A percentile compares a stretch with the other conserved stretches of the same genome.
These are phyloP conservation scores for Suncus etruscus DNA, from an alignment of 2,113 vertebrate species.

Conservation along the genomic window DNA sequence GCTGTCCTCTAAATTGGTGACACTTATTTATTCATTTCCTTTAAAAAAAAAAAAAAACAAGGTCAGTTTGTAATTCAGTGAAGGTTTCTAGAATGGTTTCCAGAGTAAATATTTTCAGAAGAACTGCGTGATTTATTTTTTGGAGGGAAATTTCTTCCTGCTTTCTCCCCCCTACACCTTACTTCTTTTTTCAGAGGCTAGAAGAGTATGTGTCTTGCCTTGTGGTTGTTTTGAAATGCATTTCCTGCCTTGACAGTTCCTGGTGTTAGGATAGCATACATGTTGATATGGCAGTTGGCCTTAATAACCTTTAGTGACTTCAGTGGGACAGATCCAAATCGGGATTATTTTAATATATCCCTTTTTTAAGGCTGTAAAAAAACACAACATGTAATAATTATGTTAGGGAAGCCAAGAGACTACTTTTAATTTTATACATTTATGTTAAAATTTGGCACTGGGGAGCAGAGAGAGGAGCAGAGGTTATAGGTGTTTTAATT, in stretches of 20 bases:
- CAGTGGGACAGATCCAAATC: conserved; percentile 92
- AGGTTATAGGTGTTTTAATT: conserved; percentile 66
- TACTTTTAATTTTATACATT: conserved; percentile 92
- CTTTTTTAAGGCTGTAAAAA: conserved; percentile 93
- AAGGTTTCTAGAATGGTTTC: conserved; percentile 51
- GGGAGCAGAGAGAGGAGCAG: conserved; percentile 63
- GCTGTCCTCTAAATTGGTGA: conserved; percentile 67
- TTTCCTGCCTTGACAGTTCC: conserved; percentile 91
- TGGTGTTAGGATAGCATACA: conserved; percentile 89
- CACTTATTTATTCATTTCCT: conserved; percentile 82
- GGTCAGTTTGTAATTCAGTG: conserved; percentile 63
- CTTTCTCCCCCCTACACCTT: neutral
- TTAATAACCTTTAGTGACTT: conserved; percentile 97
- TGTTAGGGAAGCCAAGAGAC: conserved; percentile 89
- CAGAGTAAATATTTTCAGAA: conserved; percentile 51
- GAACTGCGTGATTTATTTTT: neutral
- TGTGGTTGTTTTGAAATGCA: conserved; percentile 70
- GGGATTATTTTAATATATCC: conserved; percentile 97
- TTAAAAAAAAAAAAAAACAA: conserved; percentile 51
- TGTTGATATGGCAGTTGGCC: conserved; percentile 93
- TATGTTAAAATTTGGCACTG: conserved; percentile 87
- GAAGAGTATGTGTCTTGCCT: neutral
- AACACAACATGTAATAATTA: conserved; percentile 92
- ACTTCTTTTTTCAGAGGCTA: neutral
- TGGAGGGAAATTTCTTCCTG: conserved; percentile 1